These are phyloP conservation scores for Pygmarrhopalites habei DNA, from an alignment of 1,140 invertebrate genomes.

Conservation along the genomic window DNA sequence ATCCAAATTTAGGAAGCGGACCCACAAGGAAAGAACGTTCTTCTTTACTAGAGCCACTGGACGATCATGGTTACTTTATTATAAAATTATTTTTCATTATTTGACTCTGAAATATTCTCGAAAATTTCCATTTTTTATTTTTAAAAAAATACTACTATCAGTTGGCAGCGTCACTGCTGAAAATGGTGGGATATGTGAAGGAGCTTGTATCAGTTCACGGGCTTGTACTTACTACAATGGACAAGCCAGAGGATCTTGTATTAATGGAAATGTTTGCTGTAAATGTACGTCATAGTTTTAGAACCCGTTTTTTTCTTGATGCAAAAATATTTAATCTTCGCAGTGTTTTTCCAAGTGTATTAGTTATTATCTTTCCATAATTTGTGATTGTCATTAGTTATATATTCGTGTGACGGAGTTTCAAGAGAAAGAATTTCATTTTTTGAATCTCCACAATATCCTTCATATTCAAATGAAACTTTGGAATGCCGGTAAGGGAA, in stretches of 20 bases:
- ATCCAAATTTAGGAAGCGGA: no score
- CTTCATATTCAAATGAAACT: constrained; percentile 40
- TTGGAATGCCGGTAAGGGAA: no score
- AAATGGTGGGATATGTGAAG: constrained; percentile 14
- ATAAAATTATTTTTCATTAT: no score
- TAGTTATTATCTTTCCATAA: neutral
- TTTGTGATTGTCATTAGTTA: constrained; percentile 39
- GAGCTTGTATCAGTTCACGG: constrained; percentile 23
- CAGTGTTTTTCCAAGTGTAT: neutral
- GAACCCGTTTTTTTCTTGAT: neutral
- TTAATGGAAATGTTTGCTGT: constrained; percentile 28
- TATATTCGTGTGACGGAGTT: constrained; percentile 42
- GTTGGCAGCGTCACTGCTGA: neutral
- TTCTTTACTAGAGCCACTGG: neutral
- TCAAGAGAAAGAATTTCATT: constrained; percentile 41
- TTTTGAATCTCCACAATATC: constrained; percentile 42
- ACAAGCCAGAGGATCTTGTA: constrained; percentile 14
- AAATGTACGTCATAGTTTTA: constrained; percentile 19
- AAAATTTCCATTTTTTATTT: no score
- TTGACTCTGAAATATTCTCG: no score
- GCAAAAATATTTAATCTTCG: neutral
- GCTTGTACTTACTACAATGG: constrained; percentile 27
- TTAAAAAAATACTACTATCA: no score
- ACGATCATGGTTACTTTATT: no score
- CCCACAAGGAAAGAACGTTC: neutral